Percentiles rank a stretch among this genome's conserved stretches.
phyloP scores from a whole-genome alignment of 2,888 invertebrate genomes.

The Heliconius cydno region DNA sequence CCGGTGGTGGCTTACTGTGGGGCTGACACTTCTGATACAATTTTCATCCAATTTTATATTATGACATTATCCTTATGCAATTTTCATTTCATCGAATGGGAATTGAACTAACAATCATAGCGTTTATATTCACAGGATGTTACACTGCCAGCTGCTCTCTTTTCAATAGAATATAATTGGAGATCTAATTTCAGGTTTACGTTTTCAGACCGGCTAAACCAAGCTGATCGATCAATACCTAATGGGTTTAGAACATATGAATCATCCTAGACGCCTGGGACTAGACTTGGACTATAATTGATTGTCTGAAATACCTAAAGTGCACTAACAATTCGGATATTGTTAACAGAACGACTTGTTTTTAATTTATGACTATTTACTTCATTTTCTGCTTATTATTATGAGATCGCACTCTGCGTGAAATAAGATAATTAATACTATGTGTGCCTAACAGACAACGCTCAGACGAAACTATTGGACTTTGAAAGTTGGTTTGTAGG shows the following conservation, averaged over 20 bases:
- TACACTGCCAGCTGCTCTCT: background rate
- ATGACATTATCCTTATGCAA: no score
- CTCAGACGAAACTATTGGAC: no score
- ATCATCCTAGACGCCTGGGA: constrained; percentile 36
- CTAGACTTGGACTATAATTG: constrained; percentile 33
- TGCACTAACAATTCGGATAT: constrained; percentile 16
- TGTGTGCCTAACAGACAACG: no score
- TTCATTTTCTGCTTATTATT: background rate
- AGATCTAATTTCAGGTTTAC: background rate
- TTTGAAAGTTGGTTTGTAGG: no score
- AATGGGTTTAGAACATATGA: constrained; percentile 31
- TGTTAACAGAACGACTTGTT: background rate
- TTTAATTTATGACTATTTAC: background rate
- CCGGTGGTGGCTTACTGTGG: no score
- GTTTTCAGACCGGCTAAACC: constrained; percentile 1
- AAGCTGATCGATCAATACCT: constrained; percentile 31
- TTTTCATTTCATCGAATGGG: background rate
- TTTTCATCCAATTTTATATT: no score
- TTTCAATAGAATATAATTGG: background rate
- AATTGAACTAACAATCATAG: background rate
- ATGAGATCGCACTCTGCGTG: no score
- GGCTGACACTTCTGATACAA: no score
- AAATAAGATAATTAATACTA: no score
- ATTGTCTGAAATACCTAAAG: constrained; percentile 37
- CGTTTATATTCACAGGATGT: background rate